These are phyloP conservation scores for Fissipunctia ypsillon DNA, from an alignment of 2,888 invertebrate species.

Conservation along the genomic window DNA sequence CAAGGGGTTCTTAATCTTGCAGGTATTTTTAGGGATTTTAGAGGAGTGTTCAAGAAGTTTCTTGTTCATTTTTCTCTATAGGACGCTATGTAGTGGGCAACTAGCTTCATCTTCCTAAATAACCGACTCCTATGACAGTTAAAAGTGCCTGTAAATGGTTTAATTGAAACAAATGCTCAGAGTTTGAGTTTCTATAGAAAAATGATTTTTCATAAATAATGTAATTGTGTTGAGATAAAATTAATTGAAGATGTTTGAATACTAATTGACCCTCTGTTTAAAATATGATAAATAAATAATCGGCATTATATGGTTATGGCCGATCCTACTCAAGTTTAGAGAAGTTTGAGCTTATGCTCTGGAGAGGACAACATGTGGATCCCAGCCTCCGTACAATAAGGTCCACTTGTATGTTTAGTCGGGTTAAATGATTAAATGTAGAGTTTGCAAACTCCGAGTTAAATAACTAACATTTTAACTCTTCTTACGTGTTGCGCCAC, in stretches of 20 bases:
- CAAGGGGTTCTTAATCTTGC: not conserved
- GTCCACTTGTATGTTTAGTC: no score
- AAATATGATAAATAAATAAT: conserved; percentile 10
- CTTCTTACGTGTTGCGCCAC: no score
- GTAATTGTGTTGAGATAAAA: not conserved
- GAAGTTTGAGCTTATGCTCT: conserved; percentile 20
- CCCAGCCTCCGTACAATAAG: conserved; percentile 13
- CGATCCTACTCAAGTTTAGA: conserved; percentile 17
- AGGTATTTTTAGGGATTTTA: not conserved
- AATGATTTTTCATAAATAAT: not conserved
- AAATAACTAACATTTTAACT: no score
- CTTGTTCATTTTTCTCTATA: no score
- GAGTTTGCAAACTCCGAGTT: no score
- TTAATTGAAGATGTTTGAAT: not conserved
- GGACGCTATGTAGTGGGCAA: no score
- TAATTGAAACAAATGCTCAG: no score
- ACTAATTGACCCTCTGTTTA: not conserved
- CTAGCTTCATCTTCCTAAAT: no score
- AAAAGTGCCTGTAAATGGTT: no score
- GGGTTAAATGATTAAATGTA: no score
- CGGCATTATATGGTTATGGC: not conserved
- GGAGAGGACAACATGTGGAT: not conserved
- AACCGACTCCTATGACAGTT: no score
- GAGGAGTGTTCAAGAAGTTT: no score
- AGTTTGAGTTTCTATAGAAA: not conserved